Conservation (phyloP, 2,888 invertebrate genomes). For the Thysanoteuthis rhombus region DNA sequence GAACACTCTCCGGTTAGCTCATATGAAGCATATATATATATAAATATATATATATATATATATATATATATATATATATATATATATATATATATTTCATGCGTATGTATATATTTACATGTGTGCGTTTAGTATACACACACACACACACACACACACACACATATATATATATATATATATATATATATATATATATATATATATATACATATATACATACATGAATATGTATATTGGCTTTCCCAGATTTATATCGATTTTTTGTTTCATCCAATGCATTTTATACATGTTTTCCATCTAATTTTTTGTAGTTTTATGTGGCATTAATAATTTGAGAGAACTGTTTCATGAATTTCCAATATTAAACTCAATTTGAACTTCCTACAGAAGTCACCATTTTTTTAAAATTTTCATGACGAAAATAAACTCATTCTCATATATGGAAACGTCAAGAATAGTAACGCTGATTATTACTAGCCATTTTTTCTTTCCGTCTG, state of each 20-base stretch:
- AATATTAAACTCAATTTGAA: neutral
- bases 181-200: too few relatives aligned
- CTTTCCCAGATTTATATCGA: neutral
- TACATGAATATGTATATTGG: too few relatives aligned
- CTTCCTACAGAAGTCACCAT: neutral
- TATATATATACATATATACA: neutral
- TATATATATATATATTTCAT: neutral
- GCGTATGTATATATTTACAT: too few relatives aligned
- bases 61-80: neutral
- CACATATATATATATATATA: too few relatives aligned
- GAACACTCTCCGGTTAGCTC: neutral
- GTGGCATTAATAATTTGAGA: neutral
- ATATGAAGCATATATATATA: neutral
- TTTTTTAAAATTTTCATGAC: neutral
- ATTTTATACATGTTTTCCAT: neutral
- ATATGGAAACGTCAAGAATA: neutral
- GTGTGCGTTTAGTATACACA: too few relatives aligned
- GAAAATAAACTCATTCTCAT: neutral
- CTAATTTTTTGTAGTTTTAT: neutral
- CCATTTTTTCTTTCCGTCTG: neutral
- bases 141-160: too few relatives aligned
- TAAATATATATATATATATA: neutral
- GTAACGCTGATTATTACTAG: rapidly evolving
- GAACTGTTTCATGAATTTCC: neutral
- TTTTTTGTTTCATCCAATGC: neutral